Evolutionary conservation across 2,888 invertebrate genomes (phyloP).

Genomic region (Unio pictorum): DNA sequence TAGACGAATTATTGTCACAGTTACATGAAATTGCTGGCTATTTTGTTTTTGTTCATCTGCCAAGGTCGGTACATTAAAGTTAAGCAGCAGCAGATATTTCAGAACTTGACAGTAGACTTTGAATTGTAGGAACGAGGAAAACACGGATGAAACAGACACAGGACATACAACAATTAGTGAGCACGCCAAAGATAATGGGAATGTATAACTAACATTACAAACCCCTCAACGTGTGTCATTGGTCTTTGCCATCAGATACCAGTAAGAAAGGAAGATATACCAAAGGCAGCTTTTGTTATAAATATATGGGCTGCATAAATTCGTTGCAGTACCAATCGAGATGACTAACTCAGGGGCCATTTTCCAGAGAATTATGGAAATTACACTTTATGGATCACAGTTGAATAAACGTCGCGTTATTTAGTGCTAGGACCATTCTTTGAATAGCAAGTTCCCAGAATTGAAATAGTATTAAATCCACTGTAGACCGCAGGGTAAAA

Average conservation of each 20-base stretch:
- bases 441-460: too few relatives aligned
- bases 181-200: conserved; percentile 11
- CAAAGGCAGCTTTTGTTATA: too few relatives aligned
- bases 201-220: conserved; percentile 8
- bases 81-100: conserved; percentile 4
- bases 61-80: neutral
- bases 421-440: too few relatives aligned
- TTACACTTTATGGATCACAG: too few relatives aligned
- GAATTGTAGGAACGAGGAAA: conserved; percentile 13
- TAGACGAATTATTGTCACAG: conserved; percentile 9
- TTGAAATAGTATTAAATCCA: too few relatives aligned
- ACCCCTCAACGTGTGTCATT: conserved; percentile 12
- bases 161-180: conserved; percentile 5
- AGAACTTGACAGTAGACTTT: conserved; percentile 10
- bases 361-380: too few relatives aligned
- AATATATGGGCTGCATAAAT: too few relatives aligned
- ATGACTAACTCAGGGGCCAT: too few relatives aligned
- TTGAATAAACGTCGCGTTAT: too few relatives aligned
- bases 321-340: too few relatives aligned
- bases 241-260: conserved; percentile 2
- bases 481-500: too few relatives aligned
- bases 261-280: too few relatives aligned
- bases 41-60: conserved; percentile 10
- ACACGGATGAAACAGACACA: neutral
- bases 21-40: conserved; percentile 8